Percentiles rank a stretch among this genome's conserved stretches.
phyloP scores from a whole-genome alignment of 37 sponge, comb jelly and placozoan genomes.

The Oopsacas minuta region DNA sequence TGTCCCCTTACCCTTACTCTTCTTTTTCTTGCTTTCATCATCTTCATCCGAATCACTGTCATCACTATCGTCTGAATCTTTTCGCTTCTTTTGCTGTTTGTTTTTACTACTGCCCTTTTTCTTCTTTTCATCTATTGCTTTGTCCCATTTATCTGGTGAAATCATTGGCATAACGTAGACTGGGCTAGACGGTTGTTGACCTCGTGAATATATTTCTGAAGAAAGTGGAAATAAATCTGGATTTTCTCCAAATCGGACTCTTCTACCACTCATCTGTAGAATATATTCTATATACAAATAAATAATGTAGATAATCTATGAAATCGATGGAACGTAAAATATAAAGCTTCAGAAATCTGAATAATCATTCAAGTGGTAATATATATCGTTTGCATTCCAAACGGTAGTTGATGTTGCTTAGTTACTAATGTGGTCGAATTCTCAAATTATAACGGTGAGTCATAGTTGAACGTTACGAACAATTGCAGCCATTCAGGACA shows the following conservation, averaged over 20 bases:
- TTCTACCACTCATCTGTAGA: neutral
- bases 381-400: neutral
- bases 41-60: neutral
- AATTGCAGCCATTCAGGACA: too few relatives aligned
- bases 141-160: neutral
- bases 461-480: too few relatives aligned
- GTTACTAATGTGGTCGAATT: neutral
- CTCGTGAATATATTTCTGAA: neutral
- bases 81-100: neutral
- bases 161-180: neutral
- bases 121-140: neutral
- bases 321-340: too few relatives aligned
- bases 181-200: neutral
- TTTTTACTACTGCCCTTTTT: neutral
- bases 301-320: too few relatives aligned
- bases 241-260: neutral
- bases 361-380: neutral
- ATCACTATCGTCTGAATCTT: neutral
- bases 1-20: neutral
- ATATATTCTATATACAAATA: too few relatives aligned
- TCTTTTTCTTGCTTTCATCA: neutral
- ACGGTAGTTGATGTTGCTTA: neutral
- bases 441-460: too few relatives aligned
- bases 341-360: too few relatives aligned
- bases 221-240: constrained; percentile 8